These are phyloP conservation scores for Phocides pigmalion DNA, from an alignment of 1,140 invertebrate species.

Conservation along the genomic window DNA sequence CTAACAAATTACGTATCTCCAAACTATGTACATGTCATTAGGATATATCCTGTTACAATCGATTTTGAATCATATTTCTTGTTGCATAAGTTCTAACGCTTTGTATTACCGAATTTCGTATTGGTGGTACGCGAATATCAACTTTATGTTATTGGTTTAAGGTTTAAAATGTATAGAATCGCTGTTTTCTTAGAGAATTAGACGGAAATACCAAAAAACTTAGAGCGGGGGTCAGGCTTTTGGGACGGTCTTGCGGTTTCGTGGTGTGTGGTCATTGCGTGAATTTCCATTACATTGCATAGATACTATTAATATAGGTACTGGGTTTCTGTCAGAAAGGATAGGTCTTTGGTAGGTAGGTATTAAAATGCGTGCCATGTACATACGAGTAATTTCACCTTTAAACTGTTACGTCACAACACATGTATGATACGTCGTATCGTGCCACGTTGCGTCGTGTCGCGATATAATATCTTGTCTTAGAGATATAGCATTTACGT, in stretches of 20 bases:
- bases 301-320: no score
- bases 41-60: background rate
- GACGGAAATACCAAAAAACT: slow-evolving; percentile 12
- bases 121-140: background rate
- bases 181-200: slow-evolving; percentile 2
- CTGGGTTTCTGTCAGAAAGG: no score
- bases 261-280: slow-evolving; percentile 4
- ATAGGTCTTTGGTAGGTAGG: no score
- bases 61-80: background rate
- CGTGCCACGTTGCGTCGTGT: no score
- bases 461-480: no score
- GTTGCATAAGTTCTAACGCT: background rate
- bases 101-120: background rate
- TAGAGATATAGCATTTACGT: no score
- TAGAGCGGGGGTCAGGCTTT: slow-evolving; percentile 5
- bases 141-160: background rate
- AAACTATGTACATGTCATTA: slow-evolving; percentile 8
- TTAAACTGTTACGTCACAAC: no score
- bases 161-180: background rate
- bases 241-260: slow-evolving; percentile 12
- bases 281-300: slow-evolving; percentile 10
- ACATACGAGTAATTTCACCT: no score
- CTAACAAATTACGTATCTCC: slow-evolving; percentile 12
- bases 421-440: no score
- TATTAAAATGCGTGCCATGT: no score